phyloP scores from a whole-genome alignment of 2,888 invertebrate genomes.

The Dioctria linearis region DNA sequence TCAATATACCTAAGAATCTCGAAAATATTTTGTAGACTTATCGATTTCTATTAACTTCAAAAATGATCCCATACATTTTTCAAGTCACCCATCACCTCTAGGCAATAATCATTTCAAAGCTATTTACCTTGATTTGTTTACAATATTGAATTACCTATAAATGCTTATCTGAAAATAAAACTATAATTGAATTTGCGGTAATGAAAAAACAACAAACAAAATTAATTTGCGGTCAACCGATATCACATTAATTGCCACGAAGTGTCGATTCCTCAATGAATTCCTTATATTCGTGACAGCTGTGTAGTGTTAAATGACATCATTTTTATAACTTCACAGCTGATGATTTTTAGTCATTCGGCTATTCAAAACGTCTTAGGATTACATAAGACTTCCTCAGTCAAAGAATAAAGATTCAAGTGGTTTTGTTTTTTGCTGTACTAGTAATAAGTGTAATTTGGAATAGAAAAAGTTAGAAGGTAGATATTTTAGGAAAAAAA shows the following conservation, averaged over 20 bases:
- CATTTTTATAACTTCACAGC: background rate
- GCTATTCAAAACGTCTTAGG: no score
- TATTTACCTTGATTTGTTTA: background rate
- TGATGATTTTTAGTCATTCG: background rate
- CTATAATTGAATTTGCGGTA: slow-evolving; percentile 18
- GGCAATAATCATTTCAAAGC: background rate
- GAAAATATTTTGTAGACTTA: no score
- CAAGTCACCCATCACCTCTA: background rate
- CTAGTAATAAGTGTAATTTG: no score
- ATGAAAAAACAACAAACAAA: slow-evolving; percentile 7
- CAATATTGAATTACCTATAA: background rate
- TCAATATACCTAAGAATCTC: no score
- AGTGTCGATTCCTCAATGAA: background rate
- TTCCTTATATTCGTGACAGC: slow-evolving; percentile 30
- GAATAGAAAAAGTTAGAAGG: no score
- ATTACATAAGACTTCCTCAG: no score
- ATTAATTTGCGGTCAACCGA: slow-evolving; percentile 4
- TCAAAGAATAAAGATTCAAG: no score
- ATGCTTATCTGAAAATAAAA: slow-evolving; percentile 19
- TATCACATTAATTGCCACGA: background rate
- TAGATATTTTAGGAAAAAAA: no score
- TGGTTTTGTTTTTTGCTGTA: no score
- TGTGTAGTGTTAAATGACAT: slow-evolving; percentile 1
- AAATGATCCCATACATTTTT: background rate
- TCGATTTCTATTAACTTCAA: no score